Conservation (phyloP, 1,140 invertebrate genomes). For the Semibalanus balanoides region DNA sequence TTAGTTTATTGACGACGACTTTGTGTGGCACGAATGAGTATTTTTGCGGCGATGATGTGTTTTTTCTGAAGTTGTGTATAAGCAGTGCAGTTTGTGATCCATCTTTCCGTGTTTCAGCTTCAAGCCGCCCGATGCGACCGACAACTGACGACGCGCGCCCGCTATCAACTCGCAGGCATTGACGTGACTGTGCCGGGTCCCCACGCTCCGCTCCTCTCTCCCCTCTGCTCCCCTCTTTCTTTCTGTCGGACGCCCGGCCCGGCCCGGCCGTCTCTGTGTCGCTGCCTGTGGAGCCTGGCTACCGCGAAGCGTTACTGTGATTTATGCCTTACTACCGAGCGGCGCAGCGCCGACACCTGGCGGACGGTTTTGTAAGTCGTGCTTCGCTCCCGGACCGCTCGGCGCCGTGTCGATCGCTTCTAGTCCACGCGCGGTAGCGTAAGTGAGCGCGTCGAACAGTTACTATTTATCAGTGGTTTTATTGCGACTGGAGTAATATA, state of each 20-base stretch:
- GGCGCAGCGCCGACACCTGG: background rate
- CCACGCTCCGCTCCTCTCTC: background rate
- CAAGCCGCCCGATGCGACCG: background rate
- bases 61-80: too few species aligned
- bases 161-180: background rate
- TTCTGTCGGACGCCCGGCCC: background rate
- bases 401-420: background rate
- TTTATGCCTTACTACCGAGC: background rate
- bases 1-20: too few species aligned
- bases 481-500: slow-evolving; percentile 2
- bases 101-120: background rate
- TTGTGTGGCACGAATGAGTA: too few species aligned
- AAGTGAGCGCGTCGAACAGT: slow-evolving; percentile 1
- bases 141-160: background rate
- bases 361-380: background rate
- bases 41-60: too few species aligned
- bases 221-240: background rate
- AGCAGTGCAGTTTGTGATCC: too few species aligned
- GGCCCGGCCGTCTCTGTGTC: background rate
- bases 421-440: background rate
- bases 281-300: background rate
- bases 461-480: slow-evolving; percentile 2
- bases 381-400: background rate
- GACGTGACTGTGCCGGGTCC: background rate
- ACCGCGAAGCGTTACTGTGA: background rate